phyloP scores from a whole-genome alignment of 92 coral and sea anemone genomes.

The Bergia puertoricense region DNA sequence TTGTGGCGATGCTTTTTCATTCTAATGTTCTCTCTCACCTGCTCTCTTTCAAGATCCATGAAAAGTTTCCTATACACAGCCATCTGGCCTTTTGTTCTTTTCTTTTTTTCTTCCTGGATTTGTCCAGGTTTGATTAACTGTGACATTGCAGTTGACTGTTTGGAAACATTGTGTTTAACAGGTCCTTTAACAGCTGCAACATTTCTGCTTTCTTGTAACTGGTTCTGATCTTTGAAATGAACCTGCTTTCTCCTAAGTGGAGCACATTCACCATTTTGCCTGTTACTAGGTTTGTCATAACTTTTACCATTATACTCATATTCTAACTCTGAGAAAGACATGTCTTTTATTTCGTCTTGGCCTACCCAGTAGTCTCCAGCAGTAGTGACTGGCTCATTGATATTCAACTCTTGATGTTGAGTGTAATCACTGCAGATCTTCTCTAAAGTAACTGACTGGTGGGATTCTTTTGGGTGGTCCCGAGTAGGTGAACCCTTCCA shows the following conservation, averaged over 20 bases:
- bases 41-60: slow-evolving; percentile 97
- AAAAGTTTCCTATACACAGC: slow-evolving; percentile 90
- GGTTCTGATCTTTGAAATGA: slow-evolving; percentile 23
- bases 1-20: slow-evolving; percentile 95
- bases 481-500: slow-evolving; percentile 69
- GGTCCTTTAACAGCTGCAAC: slow-evolving; percentile 8
- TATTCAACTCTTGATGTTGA: background rate
- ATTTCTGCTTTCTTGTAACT: slow-evolving; percentile 1
- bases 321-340: slow-evolving; percentile 40
- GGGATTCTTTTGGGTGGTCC: slow-evolving; percentile 39
- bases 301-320: background rate
- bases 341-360: slow-evolving; percentile 69
- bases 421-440: background rate
- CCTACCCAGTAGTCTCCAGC: slow-evolving; percentile 79
- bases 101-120: slow-evolving; percentile 72
- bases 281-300: background rate
- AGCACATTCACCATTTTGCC: background rate
- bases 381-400: slow-evolving; percentile 15
- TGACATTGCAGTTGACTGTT: slow-evolving; percentile 61
- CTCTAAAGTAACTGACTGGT: background rate
- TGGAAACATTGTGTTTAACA: background rate
- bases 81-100: slow-evolving; percentile 76
- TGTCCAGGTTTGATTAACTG: slow-evolving; percentile 79
- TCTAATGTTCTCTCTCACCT: slow-evolving; percentile 91
- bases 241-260: slow-evolving; percentile 22